Conservation (phyloP, 1,140 invertebrate genomes). For the Cydia strobilella region DNA sequence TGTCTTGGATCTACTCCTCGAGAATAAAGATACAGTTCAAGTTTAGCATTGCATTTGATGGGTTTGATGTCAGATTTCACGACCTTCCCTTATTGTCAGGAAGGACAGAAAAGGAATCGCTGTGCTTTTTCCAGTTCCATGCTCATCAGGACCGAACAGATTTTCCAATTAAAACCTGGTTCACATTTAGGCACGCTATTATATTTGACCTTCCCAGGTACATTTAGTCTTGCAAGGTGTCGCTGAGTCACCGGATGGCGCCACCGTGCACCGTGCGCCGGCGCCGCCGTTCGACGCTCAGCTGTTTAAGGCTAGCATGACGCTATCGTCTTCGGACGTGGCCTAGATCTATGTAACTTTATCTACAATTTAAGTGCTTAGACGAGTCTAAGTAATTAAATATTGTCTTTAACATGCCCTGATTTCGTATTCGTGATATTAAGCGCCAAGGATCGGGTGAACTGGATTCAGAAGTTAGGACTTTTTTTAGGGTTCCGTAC, state of each 20-base stretch:
- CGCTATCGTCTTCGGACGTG: conserved; percentile 21
- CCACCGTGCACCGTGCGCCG: conserved; percentile 17
- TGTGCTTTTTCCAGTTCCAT: too few relatives aligned
- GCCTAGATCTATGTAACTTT: neutral
- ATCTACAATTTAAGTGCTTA: neutral
- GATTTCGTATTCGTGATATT: neutral
- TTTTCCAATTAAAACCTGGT: neutral
- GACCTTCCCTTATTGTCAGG: too few relatives aligned
- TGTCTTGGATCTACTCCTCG: too few relatives aligned
- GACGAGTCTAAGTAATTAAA: neutral
- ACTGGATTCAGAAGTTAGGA: too few relatives aligned
- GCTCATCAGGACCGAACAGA: too few relatives aligned
- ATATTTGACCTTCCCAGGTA: conserved; percentile 9
- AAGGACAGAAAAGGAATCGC: too few relatives aligned
- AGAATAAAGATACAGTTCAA: too few relatives aligned
- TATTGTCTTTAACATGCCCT: neutral
- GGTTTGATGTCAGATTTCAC: too few relatives aligned
- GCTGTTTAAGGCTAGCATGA: conserved; percentile 31
- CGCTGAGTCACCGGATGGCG: conserved; percentile 30
- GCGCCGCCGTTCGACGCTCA: conserved; percentile 3
- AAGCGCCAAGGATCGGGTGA: too few relatives aligned
- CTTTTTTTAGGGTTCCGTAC: too few relatives aligned
- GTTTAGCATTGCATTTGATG: too few relatives aligned
- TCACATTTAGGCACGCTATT: neutral
- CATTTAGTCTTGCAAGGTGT: conserved; percentile 20